Base-by-base conservation (phyloP, 2,797 vertebrate genomes). In the Tragelaphus oryx region DNA sequence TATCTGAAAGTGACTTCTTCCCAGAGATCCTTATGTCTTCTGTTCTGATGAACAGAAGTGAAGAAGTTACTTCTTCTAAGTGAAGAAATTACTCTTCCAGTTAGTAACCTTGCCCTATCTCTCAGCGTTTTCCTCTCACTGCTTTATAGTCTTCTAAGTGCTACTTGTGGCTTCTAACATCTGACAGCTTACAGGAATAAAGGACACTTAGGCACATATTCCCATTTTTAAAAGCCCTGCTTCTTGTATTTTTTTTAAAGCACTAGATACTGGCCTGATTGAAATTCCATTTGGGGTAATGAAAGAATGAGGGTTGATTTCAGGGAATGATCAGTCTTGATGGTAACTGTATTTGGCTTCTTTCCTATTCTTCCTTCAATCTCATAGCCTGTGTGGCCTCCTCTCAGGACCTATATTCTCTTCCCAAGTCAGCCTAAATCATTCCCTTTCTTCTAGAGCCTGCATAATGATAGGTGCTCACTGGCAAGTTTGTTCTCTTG, bases 1-100 rank as follows among this genome's bases (percentile, higher is more conserved):
- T 74, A 92, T 96, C 50, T 50, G 37, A 93, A 95, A 96, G 76
- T 89, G 78, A 87, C 95, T 93, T 83, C 85, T 85, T 94, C 28
- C 74, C 55, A 22, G 37, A 52, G 54, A 83, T 90, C 44, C 48
- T 33, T 89, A 91, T 90, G 57, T 68, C 89, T 82, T 82, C 60
- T 87, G 37, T 94, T 79, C 81, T 41, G 52, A 68, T 84, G 85
- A 93, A 59, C 57, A 59, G 57, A 59, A 59, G 12, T 59, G 57
- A 59, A 30, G 57, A 28, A 59, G 26, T 28, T 30, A 46, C 9
- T 44, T 44, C 44, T 44, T 44, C 81, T 60, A 48, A 89, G 78
- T 57, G 57, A 89, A 91, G 57, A 95, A 86, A 7, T 46, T 87
- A 46, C 17, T 92, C 88, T 93, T 96, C 90, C 74, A 75, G 50